Evolutionary conservation across 23 tunicate genomes (phyloP).

Genomic region (Botrylloides violaceus): DNA sequence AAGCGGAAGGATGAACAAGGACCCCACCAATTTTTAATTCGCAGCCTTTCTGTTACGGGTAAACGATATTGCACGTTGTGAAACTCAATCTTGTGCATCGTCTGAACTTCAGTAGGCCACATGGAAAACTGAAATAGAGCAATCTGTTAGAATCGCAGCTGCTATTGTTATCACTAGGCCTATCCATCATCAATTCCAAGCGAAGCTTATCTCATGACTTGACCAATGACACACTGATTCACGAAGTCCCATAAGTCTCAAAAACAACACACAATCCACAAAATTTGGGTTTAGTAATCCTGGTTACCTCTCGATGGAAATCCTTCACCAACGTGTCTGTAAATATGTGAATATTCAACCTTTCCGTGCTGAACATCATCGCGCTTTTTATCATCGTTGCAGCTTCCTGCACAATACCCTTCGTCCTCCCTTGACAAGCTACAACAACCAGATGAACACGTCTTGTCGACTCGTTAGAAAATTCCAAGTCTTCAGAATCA

Average conservation of each 20-base stretch:
- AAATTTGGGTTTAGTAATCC: too few relatives aligned
- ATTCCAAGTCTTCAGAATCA: too few relatives aligned
- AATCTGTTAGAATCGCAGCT: too few relatives aligned
- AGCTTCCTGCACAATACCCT: slow-evolving; percentile 43
- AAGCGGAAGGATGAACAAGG: slow-evolving; percentile 96
- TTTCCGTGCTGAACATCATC: slow-evolving; percentile 37
- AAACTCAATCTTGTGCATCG: slow-evolving; percentile 15
- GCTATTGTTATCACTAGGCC: too few relatives aligned
- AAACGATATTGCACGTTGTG: slow-evolving; percentile 65
- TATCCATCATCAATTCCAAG: too few relatives aligned
- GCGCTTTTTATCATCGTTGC: slow-evolving; percentile 78
- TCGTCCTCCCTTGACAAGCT: slow-evolving; percentile 74
- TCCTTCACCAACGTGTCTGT: slow-evolving; percentile 32
- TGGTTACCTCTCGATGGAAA: slow-evolving; percentile 20
- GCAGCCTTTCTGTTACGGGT: slow-evolving; percentile 22
- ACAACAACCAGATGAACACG: slow-evolving; percentile 73
- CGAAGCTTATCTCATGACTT: too few relatives aligned
- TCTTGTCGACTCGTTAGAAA: too few relatives aligned
- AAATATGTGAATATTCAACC: slow-evolving; percentile 50
- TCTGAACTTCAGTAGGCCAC: slow-evolving; percentile 30
- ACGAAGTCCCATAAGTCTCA: too few relatives aligned
- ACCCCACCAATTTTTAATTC: slow-evolving; percentile 91
- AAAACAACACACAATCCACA: too few relatives aligned
- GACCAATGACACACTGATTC: too few relatives aligned
- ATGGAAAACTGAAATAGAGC: slow-evolving; percentile 26